Conservation (phyloP, 2,797 vertebrate species). For the Allobates femoralis region DNA sequence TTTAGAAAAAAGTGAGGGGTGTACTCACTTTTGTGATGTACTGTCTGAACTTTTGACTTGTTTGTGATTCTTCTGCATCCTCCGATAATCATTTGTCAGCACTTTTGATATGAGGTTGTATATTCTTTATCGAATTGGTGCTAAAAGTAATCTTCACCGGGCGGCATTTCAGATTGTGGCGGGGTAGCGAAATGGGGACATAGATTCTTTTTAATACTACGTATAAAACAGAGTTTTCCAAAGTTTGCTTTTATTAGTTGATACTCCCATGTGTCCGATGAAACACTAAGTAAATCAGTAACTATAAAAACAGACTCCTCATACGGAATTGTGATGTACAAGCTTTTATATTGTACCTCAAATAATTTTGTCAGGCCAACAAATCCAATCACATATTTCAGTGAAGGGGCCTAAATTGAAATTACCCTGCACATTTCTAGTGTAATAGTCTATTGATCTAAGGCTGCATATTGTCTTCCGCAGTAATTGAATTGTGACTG, state of each 20-base stretch:
- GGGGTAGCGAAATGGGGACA: constrained; percentile 13
- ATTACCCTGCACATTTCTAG: constrained; percentile 66
- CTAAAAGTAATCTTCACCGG: constrained; percentile 16
- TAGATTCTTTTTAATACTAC: constrained; percentile 35
- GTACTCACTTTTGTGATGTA: too few species aligned
- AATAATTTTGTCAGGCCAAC: constrained; percentile 53
- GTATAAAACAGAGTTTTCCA: constrained; percentile 31
- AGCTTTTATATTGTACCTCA: constrained; percentile 41
- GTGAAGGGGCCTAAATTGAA: constrained; percentile 67
- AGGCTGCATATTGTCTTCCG: constrained; percentile 67
- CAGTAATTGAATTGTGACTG: constrained; percentile 71
- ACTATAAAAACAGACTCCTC: constrained; percentile 49
- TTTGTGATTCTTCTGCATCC: background rate
- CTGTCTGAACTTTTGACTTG: background rate
- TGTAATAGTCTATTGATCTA: constrained; percentile 75
- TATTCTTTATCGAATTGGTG: constrained; percentile 29
- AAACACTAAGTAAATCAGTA: constrained; percentile 48
- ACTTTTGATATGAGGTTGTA: constrained; percentile 31
- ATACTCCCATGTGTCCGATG: constrained; percentile 29
- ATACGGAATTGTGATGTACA: constrained; percentile 23
- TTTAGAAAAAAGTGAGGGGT: too few species aligned
- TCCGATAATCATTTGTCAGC: constrained; percentile 25
- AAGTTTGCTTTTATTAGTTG: constrained; percentile 34
- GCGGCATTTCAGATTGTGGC: constrained; percentile 18
- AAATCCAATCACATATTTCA: constrained; percentile 66